These are phyloP conservation scores for Caenorhabditis sinica DNA, from an alignment of 2,888 invertebrate genomes.

Conservation along the genomic window DNA sequence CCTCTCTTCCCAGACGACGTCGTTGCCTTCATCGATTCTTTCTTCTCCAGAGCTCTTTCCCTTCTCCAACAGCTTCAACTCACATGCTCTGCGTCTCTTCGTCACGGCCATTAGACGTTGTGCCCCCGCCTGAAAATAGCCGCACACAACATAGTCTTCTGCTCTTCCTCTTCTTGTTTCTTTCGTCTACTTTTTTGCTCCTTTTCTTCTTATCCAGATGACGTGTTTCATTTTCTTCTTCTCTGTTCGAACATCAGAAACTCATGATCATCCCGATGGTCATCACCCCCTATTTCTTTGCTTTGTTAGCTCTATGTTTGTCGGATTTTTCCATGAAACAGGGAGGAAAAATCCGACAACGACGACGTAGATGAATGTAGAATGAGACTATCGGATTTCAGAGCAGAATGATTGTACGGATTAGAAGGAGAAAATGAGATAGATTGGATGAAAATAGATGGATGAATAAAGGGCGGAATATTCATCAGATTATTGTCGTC, in stretches of 20 bases:
- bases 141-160: slow-evolving; percentile 45
- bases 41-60: slow-evolving; percentile 6
- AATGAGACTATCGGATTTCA: slow-evolving; percentile 43
- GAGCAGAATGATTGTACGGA: slow-evolving; percentile 7
- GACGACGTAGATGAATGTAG: slow-evolving; percentile 20
- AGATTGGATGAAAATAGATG: slow-evolving; percentile 16
- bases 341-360: background rate
- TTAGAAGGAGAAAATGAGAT: background rate
- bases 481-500: slow-evolving; percentile 10
- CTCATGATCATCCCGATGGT: slow-evolving; percentile 49
- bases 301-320: slow-evolving; percentile 6
- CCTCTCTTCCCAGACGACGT: slow-evolving; percentile 39
- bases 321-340: slow-evolving; percentile 5
- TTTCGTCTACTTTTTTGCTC: slow-evolving; percentile 16
- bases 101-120: slow-evolving; percentile 48
- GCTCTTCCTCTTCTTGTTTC: slow-evolving; percentile 32
- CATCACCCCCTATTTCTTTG: background rate
- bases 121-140: slow-evolving; percentile 63
- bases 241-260: slow-evolving; percentile 41
- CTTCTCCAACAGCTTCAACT: slow-evolving; percentile 20
- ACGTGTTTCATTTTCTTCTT: slow-evolving; percentile 41
- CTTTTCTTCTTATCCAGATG: slow-evolving; percentile 34
- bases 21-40: slow-evolving; percentile 43
- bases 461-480: slow-evolving; percentile 19
- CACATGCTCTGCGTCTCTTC: slow-evolving; percentile 28